phyloP scores from a whole-genome alignment of 1,140 invertebrate genomes.

The Maniola jurtina region DNA sequence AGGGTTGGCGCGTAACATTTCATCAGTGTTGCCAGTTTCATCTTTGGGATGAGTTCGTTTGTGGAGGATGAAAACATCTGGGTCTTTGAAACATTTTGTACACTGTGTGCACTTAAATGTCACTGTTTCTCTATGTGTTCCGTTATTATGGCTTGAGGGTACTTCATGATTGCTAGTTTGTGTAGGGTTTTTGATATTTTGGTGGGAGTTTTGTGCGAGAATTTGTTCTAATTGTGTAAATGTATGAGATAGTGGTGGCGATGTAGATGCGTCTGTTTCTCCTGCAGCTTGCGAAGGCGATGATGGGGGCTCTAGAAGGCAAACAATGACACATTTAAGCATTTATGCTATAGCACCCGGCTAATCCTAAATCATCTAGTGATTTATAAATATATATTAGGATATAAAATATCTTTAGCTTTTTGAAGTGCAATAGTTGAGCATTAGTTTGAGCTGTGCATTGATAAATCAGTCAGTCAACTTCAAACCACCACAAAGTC shows the following conservation, averaged over 20 bases:
- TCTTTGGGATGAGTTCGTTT: constrained; percentile 45
- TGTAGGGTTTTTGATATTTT: constrained; percentile 1
- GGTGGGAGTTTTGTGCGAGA: constrained; percentile 6
- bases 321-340: neutral
- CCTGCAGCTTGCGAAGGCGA: constrained; percentile 7
- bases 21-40: constrained; percentile 36
- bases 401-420: no score
- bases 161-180: constrained; percentile 6
- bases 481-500: no score
- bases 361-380: no score
- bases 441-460: no score
- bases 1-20: constrained; percentile 60
- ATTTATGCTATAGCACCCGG: neutral
- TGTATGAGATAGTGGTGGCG: constrained; percentile 1
- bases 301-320: constrained; percentile 15
- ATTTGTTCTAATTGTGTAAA: constrained; percentile 6
- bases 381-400: no score
- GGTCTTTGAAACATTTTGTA: constrained; percentile 67
- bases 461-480: no score
- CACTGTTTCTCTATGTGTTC: constrained; percentile 11
- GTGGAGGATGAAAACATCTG: constrained; percentile 63
- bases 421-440: no score
- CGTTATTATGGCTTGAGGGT: constrained; percentile 20
- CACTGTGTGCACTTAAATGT: constrained; percentile 62
- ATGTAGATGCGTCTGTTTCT: neutral